Conservation (phyloP, 1,140 invertebrate species). For the Philaenus spumarius region DNA sequence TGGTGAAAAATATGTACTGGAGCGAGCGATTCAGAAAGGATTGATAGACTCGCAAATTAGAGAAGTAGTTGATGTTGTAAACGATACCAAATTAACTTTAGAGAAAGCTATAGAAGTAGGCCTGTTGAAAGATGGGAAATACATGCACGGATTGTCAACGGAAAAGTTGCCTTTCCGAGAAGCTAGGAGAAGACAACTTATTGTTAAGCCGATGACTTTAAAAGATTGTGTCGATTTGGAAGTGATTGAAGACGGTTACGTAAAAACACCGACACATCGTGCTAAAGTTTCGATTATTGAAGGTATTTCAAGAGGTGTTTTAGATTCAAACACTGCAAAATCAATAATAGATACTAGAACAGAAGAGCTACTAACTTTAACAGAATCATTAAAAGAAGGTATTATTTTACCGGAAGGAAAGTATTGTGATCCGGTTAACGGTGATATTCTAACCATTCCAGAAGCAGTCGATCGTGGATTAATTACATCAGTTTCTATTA, state of each 20-base stretch:
- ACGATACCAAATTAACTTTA: slow-evolving; percentile 72
- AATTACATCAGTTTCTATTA: slow-evolving; percentile 80
- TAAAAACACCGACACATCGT: slow-evolving; percentile 71
- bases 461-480: slow-evolving; percentile 81
- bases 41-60: slow-evolving; percentile 66
- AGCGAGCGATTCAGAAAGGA: slow-evolving; percentile 69
- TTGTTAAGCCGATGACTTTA: slow-evolving; percentile 83
- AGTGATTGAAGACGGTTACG: slow-evolving; percentile 66
- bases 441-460: slow-evolving; percentile 56
- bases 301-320: slow-evolving; percentile 73
- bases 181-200: slow-evolving; percentile 67
- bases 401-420: slow-evolving; percentile 67
- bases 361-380: slow-evolving; percentile 72
- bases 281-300: slow-evolving; percentile 70
- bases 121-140: slow-evolving; percentile 73
- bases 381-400: slow-evolving; percentile 71
- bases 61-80: slow-evolving; percentile 74
- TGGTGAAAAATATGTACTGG: slow-evolving; percentile 69
- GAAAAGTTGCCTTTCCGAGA: slow-evolving; percentile 71
- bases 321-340: slow-evolving; percentile 75
- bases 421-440: slow-evolving; percentile 62
- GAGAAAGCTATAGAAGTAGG: slow-evolving; percentile 67
- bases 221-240: slow-evolving; percentile 79
- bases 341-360: slow-evolving; percentile 74
- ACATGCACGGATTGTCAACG: slow-evolving; percentile 61